Percentiles rank a stretch among this genome's conserved stretches.
Conservation (phyloP, 2,888 invertebrate genomes). For the Macrosoma leucophasiata region DNA sequence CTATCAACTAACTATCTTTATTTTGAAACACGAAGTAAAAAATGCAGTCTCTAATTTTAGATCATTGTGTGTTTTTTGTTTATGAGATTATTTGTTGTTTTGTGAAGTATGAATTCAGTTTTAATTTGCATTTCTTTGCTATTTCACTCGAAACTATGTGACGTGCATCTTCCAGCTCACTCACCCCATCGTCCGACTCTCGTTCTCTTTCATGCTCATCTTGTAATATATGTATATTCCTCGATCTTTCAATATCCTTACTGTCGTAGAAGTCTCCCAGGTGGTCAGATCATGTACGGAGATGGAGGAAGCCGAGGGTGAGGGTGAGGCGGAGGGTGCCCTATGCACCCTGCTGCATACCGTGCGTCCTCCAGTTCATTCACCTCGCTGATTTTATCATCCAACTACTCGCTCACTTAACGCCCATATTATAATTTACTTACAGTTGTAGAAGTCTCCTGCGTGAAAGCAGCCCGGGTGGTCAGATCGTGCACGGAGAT, state of each 20-base stretch:
- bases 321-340: conserved; percentile 38
- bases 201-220: no score
- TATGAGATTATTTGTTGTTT: no score
- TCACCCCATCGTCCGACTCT: no score
- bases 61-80: no score
- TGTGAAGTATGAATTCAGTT: no score
- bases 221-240: no score
- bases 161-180: no score
- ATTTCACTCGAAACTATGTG: no score
- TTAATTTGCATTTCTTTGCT: no score
- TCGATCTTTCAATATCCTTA: conserved; percentile 41
- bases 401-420: conserved; percentile 62
- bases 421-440: conserved; percentile 42
- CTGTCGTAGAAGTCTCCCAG: conserved; percentile 59
- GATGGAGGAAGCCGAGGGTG: conserved; percentile 39
- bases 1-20: no score
- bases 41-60: no score
- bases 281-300: conserved; percentile 50
- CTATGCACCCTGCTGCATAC: conserved; percentile 35
- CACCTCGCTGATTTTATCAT: conserved; percentile 59
- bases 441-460: conserved; percentile 59
- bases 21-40: no score
- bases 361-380: conserved; percentile 46
- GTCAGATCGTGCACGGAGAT: conserved; percentile 47
- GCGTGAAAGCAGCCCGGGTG: conserved; percentile 48